Percentiles rank a stretch among this genome's conserved stretches.
These are phyloP conservation scores for Urosaurus nigricauda DNA, from an alignment of 2,797 vertebrate genomes.

Conservation along the genomic window DNA sequence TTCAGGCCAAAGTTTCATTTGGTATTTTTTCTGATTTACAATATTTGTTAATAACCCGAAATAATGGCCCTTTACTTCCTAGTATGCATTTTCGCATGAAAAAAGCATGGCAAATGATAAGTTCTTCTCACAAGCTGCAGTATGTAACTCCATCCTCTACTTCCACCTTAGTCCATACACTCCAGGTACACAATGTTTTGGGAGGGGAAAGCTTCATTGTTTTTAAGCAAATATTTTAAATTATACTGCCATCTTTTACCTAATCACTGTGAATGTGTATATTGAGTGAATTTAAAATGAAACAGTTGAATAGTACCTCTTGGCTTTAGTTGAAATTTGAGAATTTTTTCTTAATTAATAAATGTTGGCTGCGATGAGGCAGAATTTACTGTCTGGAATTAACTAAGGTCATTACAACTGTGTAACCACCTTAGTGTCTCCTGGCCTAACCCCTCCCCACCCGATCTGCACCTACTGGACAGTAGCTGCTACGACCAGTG, in stretches of 20 bases:
- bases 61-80: constrained; percentile 35
- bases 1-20: constrained; percentile 54
- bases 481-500: no score
- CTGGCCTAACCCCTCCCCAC: no score
- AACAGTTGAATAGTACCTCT: constrained; percentile 43
- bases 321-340: constrained; percentile 31
- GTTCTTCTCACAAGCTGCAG: constrained; percentile 40
- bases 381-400: no score
- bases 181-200: constrained; percentile 34
- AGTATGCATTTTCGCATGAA: constrained; percentile 52
- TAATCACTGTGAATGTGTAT: constrained; percentile 15
- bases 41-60: constrained; percentile 33
- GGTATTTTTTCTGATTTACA: constrained; percentile 41
- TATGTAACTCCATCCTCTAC: constrained; percentile 46
- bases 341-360: constrained; percentile 35
- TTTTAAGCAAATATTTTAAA: constrained; percentile 48
- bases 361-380: constrained; percentile 14
- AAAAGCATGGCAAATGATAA: constrained; percentile 55
- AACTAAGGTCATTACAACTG: no score
- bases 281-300: constrained; percentile 50
- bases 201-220: constrained; percentile 39
- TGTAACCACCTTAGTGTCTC: no score
- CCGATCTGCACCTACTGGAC: no score
- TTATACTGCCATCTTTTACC: constrained; percentile 48
- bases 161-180: constrained; percentile 42